These are phyloP conservation scores for Malurus leucopterus DNA, from an alignment of 2,797 vertebrate genomes.

Conservation along the genomic window DNA sequence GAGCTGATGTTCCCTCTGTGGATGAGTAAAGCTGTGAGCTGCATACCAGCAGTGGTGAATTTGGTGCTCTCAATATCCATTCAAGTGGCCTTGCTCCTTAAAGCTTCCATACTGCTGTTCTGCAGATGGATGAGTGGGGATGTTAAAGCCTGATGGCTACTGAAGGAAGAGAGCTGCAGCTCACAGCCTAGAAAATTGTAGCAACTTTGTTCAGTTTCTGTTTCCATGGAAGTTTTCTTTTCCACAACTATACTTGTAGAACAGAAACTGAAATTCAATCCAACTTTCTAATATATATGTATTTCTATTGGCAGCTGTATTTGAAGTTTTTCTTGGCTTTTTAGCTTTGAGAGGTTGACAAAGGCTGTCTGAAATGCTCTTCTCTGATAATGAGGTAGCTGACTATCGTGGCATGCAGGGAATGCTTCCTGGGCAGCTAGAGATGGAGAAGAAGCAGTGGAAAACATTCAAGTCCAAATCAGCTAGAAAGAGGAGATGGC, in stretches of 20 bases:
- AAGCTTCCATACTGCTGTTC: not conserved
- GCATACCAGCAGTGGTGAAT: not conserved
- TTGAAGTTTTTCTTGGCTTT: not conserved
- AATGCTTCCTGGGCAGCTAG: not conserved
- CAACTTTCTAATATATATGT: not conserved
- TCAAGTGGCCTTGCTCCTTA: not conserved
- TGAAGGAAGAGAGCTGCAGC: not conserved
- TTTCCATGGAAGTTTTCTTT: not conserved
- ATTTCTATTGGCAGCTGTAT: not conserved
- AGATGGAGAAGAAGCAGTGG: not conserved
- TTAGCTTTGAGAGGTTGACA: not conserved
- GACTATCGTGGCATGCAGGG: fast-evolving
- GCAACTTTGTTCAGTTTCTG: not conserved
- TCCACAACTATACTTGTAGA: not conserved
- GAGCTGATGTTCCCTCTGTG: not conserved
- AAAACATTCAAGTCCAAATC: not conserved
- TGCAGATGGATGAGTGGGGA: not conserved
- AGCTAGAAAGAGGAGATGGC: not conserved
- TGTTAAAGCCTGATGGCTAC: not conserved
- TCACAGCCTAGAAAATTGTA: not conserved
- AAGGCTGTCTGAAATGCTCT: not conserved
- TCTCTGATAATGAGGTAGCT: not conserved
- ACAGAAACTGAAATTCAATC: not conserved
- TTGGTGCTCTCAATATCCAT: not conserved
- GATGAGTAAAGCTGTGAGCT: not conserved